Conservation (phyloP, 2,797 vertebrate species). For the Sandelia bainsii region DNA sequence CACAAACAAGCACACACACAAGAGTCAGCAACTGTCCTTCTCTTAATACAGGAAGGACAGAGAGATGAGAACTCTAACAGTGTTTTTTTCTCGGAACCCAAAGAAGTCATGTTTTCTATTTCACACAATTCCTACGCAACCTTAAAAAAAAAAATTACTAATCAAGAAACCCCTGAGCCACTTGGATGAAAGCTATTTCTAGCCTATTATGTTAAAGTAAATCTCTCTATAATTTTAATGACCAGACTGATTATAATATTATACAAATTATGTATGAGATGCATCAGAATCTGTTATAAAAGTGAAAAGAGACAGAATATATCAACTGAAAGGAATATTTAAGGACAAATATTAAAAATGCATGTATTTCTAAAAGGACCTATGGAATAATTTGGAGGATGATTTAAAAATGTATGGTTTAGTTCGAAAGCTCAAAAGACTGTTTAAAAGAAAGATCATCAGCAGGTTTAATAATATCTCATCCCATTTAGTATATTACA, state of each 20-base stretch:
- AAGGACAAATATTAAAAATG: background rate
- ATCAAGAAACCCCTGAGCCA: conserved; percentile 50
- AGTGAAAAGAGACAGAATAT: background rate
- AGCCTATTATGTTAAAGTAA: conserved; percentile 39
- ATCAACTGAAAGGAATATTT: background rate
- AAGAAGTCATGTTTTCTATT: background rate
- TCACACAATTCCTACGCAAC: conserved; percentile 10
- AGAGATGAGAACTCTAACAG: conserved; percentile 9
- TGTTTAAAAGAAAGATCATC: too few species aligned
- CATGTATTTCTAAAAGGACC: too few species aligned
- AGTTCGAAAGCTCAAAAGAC: too few species aligned
- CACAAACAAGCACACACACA: conserved; percentile 39
- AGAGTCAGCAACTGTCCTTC: conserved; percentile 21
- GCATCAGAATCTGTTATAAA: too few species aligned
- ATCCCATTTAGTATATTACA: too few species aligned
- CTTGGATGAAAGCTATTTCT: conserved; percentile 58
- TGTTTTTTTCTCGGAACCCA: conserved; percentile 11
- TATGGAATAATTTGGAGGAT: too few species aligned
- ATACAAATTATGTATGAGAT: too few species aligned
- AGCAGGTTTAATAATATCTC: too few species aligned
- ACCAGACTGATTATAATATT: background rate
- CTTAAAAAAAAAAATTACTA: conserved; percentile 13
- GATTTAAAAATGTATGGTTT: too few species aligned
- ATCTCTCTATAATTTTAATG: conserved; percentile 11
- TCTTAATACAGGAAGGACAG: conserved; percentile 28